Base-by-base conservation (phyloP, 2,113 vertebrate species). In the Kryptolebias marmoratus region DNA sequence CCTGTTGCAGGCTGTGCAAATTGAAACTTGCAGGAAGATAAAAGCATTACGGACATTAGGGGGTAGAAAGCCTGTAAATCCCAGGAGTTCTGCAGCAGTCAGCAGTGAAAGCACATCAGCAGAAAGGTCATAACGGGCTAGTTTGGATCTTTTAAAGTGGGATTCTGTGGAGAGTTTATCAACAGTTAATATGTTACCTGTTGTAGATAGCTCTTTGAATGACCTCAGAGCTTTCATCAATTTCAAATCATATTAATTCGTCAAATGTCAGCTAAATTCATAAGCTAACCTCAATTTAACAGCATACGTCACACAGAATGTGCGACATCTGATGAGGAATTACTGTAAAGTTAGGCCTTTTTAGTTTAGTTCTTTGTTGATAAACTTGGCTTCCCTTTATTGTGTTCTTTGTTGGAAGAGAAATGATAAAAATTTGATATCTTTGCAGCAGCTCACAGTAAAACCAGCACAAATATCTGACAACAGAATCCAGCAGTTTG, bases 21-120 rank as follows among this genome's bases (percentile, higher is more conserved):
- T 42, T 75, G 56, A 81, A 83, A 64, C 22, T 22, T 54, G 64
- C 62, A 56, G 64, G 44, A 57, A 30, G 62, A 80, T 83, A 70
- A 85, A 88, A 85, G 78, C 70, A 28, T 9, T 12, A 12, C 12
- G 30, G 39, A 79, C 87, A 89, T 89, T 90, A 84, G 72, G 9
- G 1, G n/a, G 47, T 63, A 72, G 70, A 83, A 75, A 73, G 81
- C 47, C 55, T 69, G 28, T n/a, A 65, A 73, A 82, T 79, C 84
- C 68, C 72, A 31, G 13, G 63, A 49, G 85, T 36, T 5, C 69
- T 16, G 54, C 68, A 73, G 9, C 52, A 27, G 59, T 72, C 18
- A 1, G 70, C 42, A 71, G 50, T 58, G 60, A 80, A 80, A 76
- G 49, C 68, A 31, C 56, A 45, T 57, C 22, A 56, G 66, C 39